Evolutionary conservation across 2,888 invertebrate species (phyloP).

Genomic region (Tachystola acroxantha): DNA sequence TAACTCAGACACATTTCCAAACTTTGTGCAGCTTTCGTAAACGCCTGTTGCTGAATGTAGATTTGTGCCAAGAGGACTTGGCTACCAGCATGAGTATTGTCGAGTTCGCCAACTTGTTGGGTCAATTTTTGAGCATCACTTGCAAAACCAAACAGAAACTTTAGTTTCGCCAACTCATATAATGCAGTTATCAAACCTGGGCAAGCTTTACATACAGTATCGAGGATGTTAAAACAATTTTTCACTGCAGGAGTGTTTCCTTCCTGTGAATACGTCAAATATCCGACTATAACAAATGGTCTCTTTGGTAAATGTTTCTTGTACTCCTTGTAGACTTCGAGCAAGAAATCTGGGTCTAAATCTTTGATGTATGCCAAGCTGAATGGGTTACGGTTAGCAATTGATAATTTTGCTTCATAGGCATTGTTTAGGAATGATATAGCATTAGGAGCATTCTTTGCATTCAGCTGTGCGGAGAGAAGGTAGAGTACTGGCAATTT

Average conservation of each 20-base stretch:
- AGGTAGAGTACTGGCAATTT: constrained; percentile 83
- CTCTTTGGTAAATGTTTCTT: constrained; percentile 85
- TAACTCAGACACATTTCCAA: constrained; percentile 94
- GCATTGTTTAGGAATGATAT: constrained; percentile 81
- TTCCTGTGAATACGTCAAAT: constrained; percentile 61
- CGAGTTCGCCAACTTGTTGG: constrained; percentile 85
- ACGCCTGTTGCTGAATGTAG: constrained; percentile 83
- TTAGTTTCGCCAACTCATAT: constrained; percentile 87
- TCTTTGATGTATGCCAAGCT: constrained; percentile 85
- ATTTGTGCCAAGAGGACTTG: constrained; percentile 93
- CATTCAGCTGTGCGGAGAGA: constrained; percentile 82
- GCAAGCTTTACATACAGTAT: constrained; percentile 85
- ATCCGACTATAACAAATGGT: constrained; percentile 66
- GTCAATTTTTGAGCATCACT: constrained; percentile 84
- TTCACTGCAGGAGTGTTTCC: constrained; percentile 67
- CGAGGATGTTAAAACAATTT: constrained; percentile 82
- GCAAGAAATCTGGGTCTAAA: constrained; percentile 91
- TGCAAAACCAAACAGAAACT: constrained; percentile 88
- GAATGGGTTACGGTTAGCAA: constrained; percentile 77
- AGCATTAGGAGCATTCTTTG: constrained; percentile 73
- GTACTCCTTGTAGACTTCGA: constrained; percentile 87
- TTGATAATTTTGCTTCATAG: constrained; percentile 63
- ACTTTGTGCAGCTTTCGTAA: constrained; percentile 88
- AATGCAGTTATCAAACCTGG: constrained; percentile 86
- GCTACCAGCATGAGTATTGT: constrained; percentile 89